Conservation (phyloP, 2,888 invertebrate genomes). For the Pinctada fucata region DNA sequence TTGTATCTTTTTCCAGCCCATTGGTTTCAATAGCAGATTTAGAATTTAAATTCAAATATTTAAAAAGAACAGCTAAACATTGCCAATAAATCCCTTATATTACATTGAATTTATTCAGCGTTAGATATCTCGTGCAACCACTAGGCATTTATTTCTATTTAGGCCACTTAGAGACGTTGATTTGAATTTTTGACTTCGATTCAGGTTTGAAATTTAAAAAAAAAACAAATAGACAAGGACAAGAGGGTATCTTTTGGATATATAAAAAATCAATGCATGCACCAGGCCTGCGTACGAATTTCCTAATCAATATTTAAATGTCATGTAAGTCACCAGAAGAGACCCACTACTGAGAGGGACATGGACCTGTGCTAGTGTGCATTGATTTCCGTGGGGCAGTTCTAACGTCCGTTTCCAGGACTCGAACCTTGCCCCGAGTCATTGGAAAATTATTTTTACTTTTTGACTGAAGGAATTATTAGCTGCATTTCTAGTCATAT, state of each 20-base stretch:
- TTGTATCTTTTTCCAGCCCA: not conserved
- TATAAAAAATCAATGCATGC: not conserved
- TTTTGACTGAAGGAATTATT: too few species aligned
- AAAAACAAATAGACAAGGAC: not conserved
- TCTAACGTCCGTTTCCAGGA: too few species aligned
- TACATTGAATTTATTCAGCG: not conserved
- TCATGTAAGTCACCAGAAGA: not conserved
- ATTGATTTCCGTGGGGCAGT: too few species aligned
- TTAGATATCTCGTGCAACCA: not conserved
- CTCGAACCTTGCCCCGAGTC: too few species aligned
- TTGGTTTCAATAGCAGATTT: not conserved
- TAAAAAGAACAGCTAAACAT: not conserved
- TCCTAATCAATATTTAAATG: not conserved
- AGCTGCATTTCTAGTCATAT: too few species aligned
- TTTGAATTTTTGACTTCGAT: not conserved
- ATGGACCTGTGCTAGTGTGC: too few species aligned
- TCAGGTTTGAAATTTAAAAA: not conserved
- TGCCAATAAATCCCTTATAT: not conserved
- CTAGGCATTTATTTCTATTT: not conserved
- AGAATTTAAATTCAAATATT: slow-evolving; percentile 4
- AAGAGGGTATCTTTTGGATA: not conserved
- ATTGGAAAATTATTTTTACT: too few species aligned
- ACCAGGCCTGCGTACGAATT: not conserved
- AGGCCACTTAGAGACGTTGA: not conserved
- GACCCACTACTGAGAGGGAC: too few species aligned